Conservation (phyloP, 2,797 vertebrate species). For the Pteronotus mesoamericanus region DNA sequence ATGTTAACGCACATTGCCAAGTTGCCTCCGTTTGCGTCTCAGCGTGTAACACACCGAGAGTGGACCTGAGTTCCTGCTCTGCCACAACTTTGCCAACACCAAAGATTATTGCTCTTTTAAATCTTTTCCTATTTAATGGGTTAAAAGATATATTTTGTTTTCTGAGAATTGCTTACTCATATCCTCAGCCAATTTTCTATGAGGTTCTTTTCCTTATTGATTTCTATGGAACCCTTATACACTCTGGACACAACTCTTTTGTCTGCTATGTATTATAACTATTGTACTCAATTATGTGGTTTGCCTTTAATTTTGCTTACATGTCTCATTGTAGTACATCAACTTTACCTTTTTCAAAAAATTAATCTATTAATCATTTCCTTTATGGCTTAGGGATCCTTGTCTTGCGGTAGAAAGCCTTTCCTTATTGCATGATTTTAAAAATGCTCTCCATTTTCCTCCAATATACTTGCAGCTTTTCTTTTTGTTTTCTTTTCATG, state of each 20-base stretch:
- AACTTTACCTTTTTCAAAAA: not conserved
- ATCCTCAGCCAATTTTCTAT: not conserved
- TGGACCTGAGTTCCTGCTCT: not conserved
- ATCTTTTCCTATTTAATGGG: not conserved
- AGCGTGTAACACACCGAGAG: not conserved
- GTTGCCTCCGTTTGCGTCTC: not conserved
- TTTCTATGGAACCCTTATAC: not conserved
- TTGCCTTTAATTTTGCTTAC: not conserved
- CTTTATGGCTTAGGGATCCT: not conserved
- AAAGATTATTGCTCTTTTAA: not conserved
- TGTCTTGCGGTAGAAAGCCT: not conserved
- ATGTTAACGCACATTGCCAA: too few species aligned
- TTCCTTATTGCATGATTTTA: not conserved
- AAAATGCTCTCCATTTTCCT: not conserved
- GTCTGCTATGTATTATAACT: not conserved
- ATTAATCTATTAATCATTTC: not conserved
- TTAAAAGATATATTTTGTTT: not conserved
- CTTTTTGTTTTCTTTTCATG: not conserved
- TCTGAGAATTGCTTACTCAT: not conserved
- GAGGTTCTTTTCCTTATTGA: conserved; percentile 1
- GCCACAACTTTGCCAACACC: not conserved
- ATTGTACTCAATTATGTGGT: not conserved
- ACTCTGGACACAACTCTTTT: not conserved
- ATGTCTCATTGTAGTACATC: not conserved
- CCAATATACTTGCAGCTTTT: not conserved